Evolutionary conservation across 2,797 vertebrate genomes (phyloP).

Genomic region (Acanthis flammea): DNA sequence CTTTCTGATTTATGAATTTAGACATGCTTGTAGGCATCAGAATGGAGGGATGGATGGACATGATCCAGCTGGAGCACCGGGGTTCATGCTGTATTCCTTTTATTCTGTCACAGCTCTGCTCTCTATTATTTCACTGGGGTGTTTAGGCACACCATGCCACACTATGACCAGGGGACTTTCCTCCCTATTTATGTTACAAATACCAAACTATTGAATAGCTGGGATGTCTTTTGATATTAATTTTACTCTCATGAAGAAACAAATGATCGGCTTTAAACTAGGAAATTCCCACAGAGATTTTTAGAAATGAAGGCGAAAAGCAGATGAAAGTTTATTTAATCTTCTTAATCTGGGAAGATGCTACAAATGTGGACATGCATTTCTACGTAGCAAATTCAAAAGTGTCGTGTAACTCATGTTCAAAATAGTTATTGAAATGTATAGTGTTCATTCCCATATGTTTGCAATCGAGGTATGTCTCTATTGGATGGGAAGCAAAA

Average conservation of each 20-base stretch:
- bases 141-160: accelerated
- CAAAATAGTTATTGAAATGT: conserved; percentile 67
- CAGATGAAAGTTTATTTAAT: neutral
- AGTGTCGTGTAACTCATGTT: conserved; percentile 40
- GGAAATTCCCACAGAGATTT: neutral
- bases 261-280: neutral
- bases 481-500: conserved; percentile 66
- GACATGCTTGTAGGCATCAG: neutral
- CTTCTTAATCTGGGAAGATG: conserved; percentile 12
- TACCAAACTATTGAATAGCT: neutral
- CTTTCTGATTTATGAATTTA: neutral
- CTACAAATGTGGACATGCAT: neutral
- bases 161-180: neutral
- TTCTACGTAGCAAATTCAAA: neutral
- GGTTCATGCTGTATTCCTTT: neutral
- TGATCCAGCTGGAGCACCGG: neutral
- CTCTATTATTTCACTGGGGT: neutral
- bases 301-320: neutral
- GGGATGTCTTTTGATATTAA: neutral
- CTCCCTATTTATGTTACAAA: neutral
- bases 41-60: neutral
- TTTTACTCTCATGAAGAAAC: neutral
- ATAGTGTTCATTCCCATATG: conserved; percentile 70
- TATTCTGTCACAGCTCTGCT: neutral
- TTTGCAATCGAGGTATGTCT: conserved; percentile 75